These are phyloP conservation scores for Peribatodes rhomboidaria DNA, from an alignment of 2,888 invertebrate genomes.

Conservation along the genomic window DNA sequence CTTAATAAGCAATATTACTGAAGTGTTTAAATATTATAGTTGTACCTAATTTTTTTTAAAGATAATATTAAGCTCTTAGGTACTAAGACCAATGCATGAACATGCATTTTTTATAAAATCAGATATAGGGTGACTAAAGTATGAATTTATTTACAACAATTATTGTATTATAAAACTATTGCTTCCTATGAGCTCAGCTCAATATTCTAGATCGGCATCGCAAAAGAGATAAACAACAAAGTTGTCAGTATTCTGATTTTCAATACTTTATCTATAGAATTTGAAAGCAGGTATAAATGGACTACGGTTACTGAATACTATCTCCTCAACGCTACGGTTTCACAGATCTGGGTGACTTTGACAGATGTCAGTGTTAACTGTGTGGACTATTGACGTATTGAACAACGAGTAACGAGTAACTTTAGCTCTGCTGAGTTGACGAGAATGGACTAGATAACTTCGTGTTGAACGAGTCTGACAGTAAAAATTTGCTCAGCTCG, in stretches of 20 bases:
- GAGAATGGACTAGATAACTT: background rate
- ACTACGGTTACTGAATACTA: background rate
- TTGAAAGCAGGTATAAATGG: background rate
- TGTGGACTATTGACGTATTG: background rate
- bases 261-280: background rate
- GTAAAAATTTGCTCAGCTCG: background rate
- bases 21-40: too few species aligned
- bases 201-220: background rate
- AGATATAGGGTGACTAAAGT: too few species aligned
- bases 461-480: background rate
- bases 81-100: too few species aligned
- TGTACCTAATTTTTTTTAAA: too few species aligned
- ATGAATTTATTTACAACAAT: too few species aligned
- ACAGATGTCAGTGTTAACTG: constrained; percentile 5
- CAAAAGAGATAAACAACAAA: background rate
- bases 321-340: background rate
- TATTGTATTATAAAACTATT: too few species aligned
- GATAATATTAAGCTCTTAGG: too few species aligned
- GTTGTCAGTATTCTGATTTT: background rate
- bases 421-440: background rate
- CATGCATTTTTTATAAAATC: too few species aligned
- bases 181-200: background rate
- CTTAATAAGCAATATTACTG: too few species aligned
- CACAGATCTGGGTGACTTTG: constrained; percentile 11
- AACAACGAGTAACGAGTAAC: constrained; percentile 6